These are phyloP conservation scores for Bombus picipes DNA, from an alignment of 1,140 invertebrate species.

Conservation along the genomic window DNA sequence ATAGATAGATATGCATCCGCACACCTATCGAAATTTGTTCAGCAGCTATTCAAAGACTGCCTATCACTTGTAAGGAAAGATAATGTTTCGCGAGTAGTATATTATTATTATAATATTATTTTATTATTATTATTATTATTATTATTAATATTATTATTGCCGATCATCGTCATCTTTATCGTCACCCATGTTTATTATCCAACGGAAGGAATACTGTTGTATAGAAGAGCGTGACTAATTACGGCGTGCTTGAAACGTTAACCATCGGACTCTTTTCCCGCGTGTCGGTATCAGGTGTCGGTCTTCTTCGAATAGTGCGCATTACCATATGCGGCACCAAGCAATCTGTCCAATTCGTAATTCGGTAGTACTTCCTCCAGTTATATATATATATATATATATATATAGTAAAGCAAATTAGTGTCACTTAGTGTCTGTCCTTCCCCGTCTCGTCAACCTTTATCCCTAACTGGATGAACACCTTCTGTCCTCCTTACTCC, in stretches of 20 bases:
- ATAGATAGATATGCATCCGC: conserved; percentile 12
- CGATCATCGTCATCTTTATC: conserved; percentile 39
- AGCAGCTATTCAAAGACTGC: conserved; percentile 67
- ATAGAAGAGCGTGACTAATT: conserved; percentile 37
- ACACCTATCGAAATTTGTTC: conserved; percentile 43
- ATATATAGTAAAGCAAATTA: conserved; percentile 73
- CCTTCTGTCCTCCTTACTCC: not conserved
- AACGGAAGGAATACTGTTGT: conserved; percentile 51
- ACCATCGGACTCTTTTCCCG: conserved; percentile 47
- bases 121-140: conserved; percentile 56
- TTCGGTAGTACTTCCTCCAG: conserved; percentile 81
- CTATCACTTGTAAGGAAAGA: conserved; percentile 55
- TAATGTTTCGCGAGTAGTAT: conserved; percentile 65
- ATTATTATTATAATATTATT: conserved; percentile 56
- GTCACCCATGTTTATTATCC: conserved; percentile 13
- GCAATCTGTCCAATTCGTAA: conserved; percentile 82
- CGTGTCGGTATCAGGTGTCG: conserved; percentile 63
- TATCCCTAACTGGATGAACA: conserved; percentile 3
- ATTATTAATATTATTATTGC: conserved; percentile 55
- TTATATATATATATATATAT: conserved; percentile 74
- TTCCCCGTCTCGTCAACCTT: not conserved
- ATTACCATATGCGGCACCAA: conserved; percentile 66
- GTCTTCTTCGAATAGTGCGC: conserved; percentile 45
- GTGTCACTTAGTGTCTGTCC: conserved; percentile 78
- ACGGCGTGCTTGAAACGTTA: conserved; percentile 28